Evolutionary conservation across 2,797 vertebrate species (phyloP).

Genomic region (Bradypus variegatus): DNA sequence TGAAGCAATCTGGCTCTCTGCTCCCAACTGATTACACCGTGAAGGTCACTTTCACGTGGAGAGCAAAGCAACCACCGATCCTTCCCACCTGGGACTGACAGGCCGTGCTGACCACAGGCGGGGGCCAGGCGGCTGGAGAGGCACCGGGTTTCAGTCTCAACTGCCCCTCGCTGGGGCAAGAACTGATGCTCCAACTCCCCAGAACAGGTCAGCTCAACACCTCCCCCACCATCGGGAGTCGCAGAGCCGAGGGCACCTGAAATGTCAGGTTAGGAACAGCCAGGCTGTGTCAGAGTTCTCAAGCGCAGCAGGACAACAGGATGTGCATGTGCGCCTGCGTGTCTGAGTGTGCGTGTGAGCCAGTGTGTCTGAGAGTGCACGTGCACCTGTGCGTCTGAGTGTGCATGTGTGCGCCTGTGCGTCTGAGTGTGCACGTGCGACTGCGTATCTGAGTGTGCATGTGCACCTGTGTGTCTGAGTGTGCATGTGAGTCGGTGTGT

Average conservation of each 20-base stretch:
- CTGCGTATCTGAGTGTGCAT: too few relatives aligned
- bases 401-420: too few relatives aligned
- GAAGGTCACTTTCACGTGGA: slow-evolving; percentile 25
- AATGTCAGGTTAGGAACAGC: background rate
- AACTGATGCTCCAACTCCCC: background rate
- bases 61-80: background rate
- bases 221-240: background rate
- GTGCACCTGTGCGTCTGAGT: too few relatives aligned
- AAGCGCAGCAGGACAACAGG: too few relatives aligned
- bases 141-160: accelerated
- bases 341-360: too few relatives aligned
- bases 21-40: background rate
- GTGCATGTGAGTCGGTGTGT: too few relatives aligned
- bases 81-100: background rate
- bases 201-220: accelerated
- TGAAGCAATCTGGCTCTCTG: slow-evolving; percentile 1
- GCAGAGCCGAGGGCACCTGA: background rate
- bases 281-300: too few relatives aligned
- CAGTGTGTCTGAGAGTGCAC: too few relatives aligned
- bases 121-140: accelerated
- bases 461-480: too few relatives aligned
- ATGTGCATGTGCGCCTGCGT: too few relatives aligned
- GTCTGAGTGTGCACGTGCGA: too few relatives aligned
- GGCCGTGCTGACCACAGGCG: background rate
- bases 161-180: accelerated